These are phyloP conservation scores for Neopipo cinnamomea DNA, from an alignment of 2,113 vertebrate genomes.

Conservation along the genomic window DNA sequence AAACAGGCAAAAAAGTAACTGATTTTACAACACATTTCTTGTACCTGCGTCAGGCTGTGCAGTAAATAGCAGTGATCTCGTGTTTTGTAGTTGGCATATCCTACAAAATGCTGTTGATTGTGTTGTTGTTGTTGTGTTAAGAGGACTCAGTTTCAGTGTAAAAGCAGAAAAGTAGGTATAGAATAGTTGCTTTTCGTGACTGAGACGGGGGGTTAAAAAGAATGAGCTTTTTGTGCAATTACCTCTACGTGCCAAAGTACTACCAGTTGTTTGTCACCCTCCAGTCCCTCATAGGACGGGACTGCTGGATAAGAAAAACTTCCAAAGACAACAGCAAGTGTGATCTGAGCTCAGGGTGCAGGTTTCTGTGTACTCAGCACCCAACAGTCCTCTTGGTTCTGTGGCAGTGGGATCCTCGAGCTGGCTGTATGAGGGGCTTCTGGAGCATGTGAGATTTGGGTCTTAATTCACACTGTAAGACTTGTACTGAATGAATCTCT, in stretches of 20 bases:
- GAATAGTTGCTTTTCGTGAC: neutral
- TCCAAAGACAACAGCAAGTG: neutral
- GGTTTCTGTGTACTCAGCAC: neutral
- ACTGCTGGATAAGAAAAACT: neutral
- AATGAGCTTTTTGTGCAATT: neutral
- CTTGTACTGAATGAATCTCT: neutral
- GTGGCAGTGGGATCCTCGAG: neutral
- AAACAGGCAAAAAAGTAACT: neutral
- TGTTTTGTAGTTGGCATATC: neutral
- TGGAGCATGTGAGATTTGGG: neutral
- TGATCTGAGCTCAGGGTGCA: neutral
- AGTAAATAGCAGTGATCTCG: neutral
- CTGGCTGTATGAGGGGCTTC: neutral
- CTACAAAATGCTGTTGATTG: neutral
- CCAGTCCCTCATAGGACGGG: slow-evolving; percentile 1
- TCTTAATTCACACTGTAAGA: neutral
- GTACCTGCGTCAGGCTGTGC: neutral
- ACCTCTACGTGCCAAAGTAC: neutral
- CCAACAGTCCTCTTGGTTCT: neutral
- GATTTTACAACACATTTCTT: neutral
- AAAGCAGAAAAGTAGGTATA: neutral
- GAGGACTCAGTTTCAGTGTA: neutral
- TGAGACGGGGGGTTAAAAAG: rapidly evolving
- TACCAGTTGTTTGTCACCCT: neutral
- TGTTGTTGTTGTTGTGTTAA: neutral